Percentiles rank a stretch among this genome's conserved stretches.
phyloP scores from a whole-genome alignment of 1,140 invertebrate genomes.

The Myzus persicae region DNA sequence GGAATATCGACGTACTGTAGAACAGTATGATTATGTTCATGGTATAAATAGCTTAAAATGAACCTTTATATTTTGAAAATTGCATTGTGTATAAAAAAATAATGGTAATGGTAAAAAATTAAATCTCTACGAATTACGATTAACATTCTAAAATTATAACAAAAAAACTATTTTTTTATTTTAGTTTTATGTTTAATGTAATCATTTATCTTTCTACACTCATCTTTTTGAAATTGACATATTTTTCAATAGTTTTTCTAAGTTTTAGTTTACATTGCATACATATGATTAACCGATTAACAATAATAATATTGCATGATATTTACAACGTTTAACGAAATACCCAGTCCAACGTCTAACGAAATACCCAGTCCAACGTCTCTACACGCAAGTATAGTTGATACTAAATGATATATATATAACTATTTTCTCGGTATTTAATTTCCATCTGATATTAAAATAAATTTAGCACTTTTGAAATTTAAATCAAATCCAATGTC shows the following conservation, averaged over 20 bases:
- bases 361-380: too few relatives aligned
- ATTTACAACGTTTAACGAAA: too few relatives aligned
- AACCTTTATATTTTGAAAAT: background rate
- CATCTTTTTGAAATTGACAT: too few relatives aligned
- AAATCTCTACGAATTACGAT: too few relatives aligned
- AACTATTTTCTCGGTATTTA: background rate
- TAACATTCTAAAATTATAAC: background rate
- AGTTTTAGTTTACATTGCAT: too few relatives aligned
- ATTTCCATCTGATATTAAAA: background rate
- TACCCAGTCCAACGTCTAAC: too few relatives aligned
- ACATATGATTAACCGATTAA: too few relatives aligned
- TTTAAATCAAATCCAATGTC: background rate
- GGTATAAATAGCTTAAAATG: background rate
- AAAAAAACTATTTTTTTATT: background rate
- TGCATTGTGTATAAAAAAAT: background rate
- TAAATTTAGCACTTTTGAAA: background rate
- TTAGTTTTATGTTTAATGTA: too few relatives aligned
- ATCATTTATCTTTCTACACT: too few relatives aligned
- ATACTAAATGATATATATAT: background rate
- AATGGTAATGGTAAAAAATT: too few relatives aligned
- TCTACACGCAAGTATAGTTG: background rate
- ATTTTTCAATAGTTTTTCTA: background rate
- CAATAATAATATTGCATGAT: too few relatives aligned
- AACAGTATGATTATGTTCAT: background rate
- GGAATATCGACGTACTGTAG: background rate